Evolutionary conservation across 2,797 vertebrate genomes (phyloP).

Genomic region (Phyllotis vaccarum): DNA sequence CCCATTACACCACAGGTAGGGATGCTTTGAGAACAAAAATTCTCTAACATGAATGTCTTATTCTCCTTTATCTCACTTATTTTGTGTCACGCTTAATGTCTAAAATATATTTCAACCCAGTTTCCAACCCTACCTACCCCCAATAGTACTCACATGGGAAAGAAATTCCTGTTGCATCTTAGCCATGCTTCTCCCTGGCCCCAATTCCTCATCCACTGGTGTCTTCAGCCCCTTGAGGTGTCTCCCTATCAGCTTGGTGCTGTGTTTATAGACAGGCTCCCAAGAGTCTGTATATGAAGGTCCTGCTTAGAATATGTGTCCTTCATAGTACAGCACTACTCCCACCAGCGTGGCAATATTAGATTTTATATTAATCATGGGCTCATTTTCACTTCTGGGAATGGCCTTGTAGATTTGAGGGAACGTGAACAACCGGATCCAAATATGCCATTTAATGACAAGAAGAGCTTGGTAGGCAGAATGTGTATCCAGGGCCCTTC

Average conservation of each 20-base stretch:
- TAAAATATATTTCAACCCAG: not conserved
- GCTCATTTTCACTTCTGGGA: not conserved
- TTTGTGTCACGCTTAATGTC: not conserved
- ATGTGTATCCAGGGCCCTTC: not conserved
- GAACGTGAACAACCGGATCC: not conserved
- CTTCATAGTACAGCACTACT: not conserved
- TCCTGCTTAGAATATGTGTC: not conserved
- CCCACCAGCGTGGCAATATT: rapidly evolving
- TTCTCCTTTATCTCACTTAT: slow-evolving; percentile 67
- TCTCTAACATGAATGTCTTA: not conserved
- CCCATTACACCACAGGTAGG: not conserved
- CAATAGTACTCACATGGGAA: not conserved
- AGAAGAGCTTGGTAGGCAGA: not conserved
- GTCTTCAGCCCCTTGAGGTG: not conserved
- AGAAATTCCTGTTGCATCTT: not conserved
- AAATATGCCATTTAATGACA: not conserved
- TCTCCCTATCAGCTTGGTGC: rapidly evolving
- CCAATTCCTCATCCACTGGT: rapidly evolving
- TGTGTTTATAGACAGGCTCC: rapidly evolving
- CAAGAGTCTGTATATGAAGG: no score
- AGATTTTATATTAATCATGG: not conserved
- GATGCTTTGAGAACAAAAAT: slow-evolving; percentile 63
- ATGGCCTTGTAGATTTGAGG: not conserved
- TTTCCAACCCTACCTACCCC: not conserved
- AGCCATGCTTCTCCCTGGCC: no score